phyloP scores from a whole-genome alignment of 2,888 invertebrate genomes.

The Polyploca ridens region DNA sequence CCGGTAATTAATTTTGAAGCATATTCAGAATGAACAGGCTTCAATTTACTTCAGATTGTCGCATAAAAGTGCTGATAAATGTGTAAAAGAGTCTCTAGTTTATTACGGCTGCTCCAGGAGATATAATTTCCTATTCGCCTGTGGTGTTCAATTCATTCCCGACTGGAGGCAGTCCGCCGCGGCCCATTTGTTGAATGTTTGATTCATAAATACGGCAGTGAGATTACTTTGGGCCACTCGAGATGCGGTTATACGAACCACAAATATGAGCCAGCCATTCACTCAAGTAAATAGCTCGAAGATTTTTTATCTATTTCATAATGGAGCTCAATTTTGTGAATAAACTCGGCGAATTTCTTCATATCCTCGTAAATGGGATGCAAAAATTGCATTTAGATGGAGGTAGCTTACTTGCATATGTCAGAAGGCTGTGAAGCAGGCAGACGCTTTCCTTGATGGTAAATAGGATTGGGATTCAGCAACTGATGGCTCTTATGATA shows the following conservation, averaged over 20 bases:
- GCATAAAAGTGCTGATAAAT: background rate
- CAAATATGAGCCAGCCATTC: background rate
- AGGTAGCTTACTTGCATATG: too few species aligned
- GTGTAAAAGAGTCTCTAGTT: background rate
- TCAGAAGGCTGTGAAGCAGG: too few species aligned
- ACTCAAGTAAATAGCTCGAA: background rate
- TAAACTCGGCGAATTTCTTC: too few species aligned
- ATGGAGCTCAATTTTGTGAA: background rate
- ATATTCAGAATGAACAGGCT: background rate
- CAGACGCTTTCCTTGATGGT: too few species aligned
- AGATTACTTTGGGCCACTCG: background rate
- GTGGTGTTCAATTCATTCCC: slow-evolving; percentile 1
- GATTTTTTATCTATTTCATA: background rate
- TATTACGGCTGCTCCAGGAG: background rate
- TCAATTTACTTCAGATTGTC: background rate
- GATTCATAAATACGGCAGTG: slow-evolving; percentile 10
- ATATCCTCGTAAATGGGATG: too few species aligned
- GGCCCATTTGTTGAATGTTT: slow-evolving; percentile 14
- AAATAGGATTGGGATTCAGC: too few species aligned
- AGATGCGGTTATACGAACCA: slow-evolving; percentile 1
- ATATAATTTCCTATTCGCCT: background rate
- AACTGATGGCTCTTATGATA: too few species aligned
- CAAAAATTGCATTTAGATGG: too few species aligned
- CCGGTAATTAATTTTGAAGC: background rate
- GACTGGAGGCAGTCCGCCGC: slow-evolving; percentile 6